Conservation (phyloP, 2,797 vertebrate genomes). For the Notolabrus celidotus region DNA sequence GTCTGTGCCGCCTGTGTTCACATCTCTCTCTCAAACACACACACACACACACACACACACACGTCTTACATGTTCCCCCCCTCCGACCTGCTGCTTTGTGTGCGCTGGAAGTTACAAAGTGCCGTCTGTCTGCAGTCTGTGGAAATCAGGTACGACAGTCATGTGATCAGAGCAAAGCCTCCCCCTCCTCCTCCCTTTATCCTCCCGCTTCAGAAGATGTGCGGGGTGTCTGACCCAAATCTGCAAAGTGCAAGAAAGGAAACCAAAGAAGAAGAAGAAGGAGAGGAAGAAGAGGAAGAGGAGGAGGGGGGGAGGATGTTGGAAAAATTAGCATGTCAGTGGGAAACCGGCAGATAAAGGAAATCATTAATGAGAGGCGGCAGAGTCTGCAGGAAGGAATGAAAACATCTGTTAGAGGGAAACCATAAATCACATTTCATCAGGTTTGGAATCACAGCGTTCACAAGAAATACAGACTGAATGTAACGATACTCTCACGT, state of each 20-base stretch:
- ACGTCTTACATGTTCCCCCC: conserved; percentile 4
- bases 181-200: conserved; percentile 1
- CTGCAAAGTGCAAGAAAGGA: conserved; percentile 63
- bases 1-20: conserved; percentile 54
- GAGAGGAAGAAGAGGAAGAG: neutral
- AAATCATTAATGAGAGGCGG: conserved; percentile 48
- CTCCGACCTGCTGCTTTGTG: conserved; percentile 1
- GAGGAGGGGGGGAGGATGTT: conserved; percentile 29
- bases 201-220: conserved; percentile 36
- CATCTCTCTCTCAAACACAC: conserved; percentile 32
- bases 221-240: conserved; percentile 80
- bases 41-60: conserved; percentile 26
- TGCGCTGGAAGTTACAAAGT: conserved; percentile 55
- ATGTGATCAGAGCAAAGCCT: conserved; percentile 45
- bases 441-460: too few relatives aligned
- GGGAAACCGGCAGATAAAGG: conserved; percentile 64
- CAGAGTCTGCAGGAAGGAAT: conserved; percentile 9
- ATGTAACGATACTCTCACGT: too few relatives aligned
- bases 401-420: conserved; percentile 21
- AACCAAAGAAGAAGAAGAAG: conserved; percentile 35
- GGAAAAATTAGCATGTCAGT: conserved; percentile 73
- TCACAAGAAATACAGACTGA: too few relatives aligned
- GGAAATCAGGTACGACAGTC: conserved; percentile 39
- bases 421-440: too few relatives aligned
- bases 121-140: conserved; percentile 15